Evolutionary conservation across 2,797 vertebrate genomes (phyloP).

Genomic region (Caiman crocodilus): DNA sequence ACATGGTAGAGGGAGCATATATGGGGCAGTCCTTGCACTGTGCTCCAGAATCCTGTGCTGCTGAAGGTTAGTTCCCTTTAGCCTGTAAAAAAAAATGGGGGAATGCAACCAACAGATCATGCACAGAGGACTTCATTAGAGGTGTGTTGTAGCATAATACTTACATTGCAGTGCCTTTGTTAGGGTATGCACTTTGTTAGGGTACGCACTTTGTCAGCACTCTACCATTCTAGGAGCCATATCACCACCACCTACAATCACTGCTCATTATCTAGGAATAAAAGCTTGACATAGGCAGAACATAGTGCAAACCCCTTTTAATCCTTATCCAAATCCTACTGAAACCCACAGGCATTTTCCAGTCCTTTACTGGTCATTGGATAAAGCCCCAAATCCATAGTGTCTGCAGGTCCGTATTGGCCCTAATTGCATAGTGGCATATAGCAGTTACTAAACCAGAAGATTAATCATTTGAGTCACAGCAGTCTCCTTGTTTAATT

Average conservation of each 20-base stretch:
- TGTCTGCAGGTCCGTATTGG: background rate
- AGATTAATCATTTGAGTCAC: background rate
- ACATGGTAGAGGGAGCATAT: background rate
- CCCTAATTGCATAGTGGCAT: rapidly evolving
- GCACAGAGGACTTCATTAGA: background rate
- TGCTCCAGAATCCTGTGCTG: background rate
- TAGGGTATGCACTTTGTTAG: background rate
- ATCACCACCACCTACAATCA: background rate
- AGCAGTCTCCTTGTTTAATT: background rate
- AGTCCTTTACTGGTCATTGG: rapidly evolving
- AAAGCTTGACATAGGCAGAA: background rate
- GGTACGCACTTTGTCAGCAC: no score
- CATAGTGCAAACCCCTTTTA: rapidly evolving
- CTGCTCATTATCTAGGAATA: background rate
- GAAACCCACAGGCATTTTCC: background rate
- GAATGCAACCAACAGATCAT: background rate
- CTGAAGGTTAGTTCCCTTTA: background rate
- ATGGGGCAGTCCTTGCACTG: background rate
- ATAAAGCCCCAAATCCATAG: background rate
- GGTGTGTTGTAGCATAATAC: background rate
- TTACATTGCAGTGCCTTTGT: background rate
- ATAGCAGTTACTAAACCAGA: background rate
- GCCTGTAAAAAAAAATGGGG: no score
- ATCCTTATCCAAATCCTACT: background rate
- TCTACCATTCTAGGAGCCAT: no score